These are phyloP conservation scores for Microtus oregoni DNA, from an alignment of 2,113 vertebrate genomes.

Conservation along the genomic window DNA sequence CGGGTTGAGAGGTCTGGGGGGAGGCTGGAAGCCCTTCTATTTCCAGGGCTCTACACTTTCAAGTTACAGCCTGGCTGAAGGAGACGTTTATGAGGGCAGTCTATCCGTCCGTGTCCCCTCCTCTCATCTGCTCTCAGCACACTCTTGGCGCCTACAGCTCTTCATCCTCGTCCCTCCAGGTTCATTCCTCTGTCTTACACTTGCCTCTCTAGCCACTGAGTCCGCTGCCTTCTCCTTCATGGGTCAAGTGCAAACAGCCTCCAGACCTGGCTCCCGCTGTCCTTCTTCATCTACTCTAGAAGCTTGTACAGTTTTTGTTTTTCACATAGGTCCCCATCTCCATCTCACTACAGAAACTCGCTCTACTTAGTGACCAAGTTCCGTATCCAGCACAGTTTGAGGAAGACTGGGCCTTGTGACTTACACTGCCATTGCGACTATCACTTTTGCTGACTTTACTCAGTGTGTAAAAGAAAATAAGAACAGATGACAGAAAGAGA, in stretches of 20 bases:
- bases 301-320: not conserved
- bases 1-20: too few relatives aligned
- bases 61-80: not conserved
- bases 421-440: not conserved
- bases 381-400: not conserved
- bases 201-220: not conserved
- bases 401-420: not conserved
- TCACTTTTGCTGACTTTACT: not conserved
- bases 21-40: not conserved
- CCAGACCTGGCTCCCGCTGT: not conserved
- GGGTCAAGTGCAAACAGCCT: not conserved
- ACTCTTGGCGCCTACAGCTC: too few relatives aligned
- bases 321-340: not conserved
- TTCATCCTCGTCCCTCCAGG: too few relatives aligned
- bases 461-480: not conserved
- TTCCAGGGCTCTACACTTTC: not conserved
- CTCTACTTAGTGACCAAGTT: not conserved
- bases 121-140: not conserved
- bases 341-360: not conserved
- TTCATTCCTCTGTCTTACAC: not conserved
- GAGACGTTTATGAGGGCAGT: not conserved
- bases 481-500: not conserved
- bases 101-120: accelerated
- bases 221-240: not conserved
- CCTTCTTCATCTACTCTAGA: not conserved